Evolutionary conservation across 2,797 vertebrate genomes (phyloP), one percentile per base, ranked within the genome.

Genomic region (Microctenopoma steveboyesi): DNA sequence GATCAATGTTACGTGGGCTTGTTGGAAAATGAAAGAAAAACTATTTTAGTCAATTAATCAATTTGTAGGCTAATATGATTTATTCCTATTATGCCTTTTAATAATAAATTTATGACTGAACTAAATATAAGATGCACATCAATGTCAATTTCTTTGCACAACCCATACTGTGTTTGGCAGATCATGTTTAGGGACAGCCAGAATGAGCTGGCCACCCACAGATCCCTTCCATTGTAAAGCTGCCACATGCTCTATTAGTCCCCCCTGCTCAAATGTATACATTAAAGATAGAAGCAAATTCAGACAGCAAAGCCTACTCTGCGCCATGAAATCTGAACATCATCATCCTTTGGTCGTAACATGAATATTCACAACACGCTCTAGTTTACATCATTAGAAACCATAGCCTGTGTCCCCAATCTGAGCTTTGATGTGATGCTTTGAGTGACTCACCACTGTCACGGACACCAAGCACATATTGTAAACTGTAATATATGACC

Each of bases 211-310:
- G 74, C 88, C 86, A 83, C 90, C 89, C 88, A 83, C 84, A 84
- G 86, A 86, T 85, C 74, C 75, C 68, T 66, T 78, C 82, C 86
- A 89, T 91, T 92, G 89, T 91, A 89, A 89, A 91, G 84, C 89
- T 89, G 90, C 90, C 83, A 80, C 86, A 91, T 91, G 91, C 85
- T 91, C 89, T 91, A 89, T 91, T 91, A 91, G 86, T 76, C 75
- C 83, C 87, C 74, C 86, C 81, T 84, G 88, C 77, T 90, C n/a
- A 37, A 89, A 90, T 88, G 86, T 92, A 83, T 90, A 92, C 86
- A 90, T 89, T 90, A 79, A 83, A 86, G 64, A 82, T 81, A 76
- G 83, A 74, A 74, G 71, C 83, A 83, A 82, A 87, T 79, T 81
- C 74, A 82, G 81, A 82, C 77, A 67, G 77, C 80, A 55, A 74